Percentiles rank a stretch among this genome's conserved stretches.
Evolutionary conservation across 2,888 invertebrate species (phyloP).

Genomic region (Stegophylla sp.): DNA sequence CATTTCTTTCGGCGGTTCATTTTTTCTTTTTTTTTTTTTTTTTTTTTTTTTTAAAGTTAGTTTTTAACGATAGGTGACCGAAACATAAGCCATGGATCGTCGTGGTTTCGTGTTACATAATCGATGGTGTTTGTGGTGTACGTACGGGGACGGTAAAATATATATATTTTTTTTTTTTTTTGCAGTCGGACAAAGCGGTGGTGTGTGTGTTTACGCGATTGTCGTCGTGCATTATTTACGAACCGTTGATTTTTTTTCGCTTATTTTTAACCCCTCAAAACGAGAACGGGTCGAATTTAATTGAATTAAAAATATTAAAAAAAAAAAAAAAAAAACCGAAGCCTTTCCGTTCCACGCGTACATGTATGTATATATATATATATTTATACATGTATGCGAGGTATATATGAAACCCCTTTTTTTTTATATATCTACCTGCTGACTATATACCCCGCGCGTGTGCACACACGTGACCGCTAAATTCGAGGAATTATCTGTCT

Average conservation of each 20-base stretch:
- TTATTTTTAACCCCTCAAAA: constrained; percentile 43
- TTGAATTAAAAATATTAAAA: constrained; percentile 55
- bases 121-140: not conserved
- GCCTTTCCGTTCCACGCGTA: constrained; percentile 17
- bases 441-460: constrained; percentile 12
- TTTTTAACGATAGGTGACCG: constrained; percentile 17
- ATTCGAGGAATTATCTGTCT: constrained; percentile 50
- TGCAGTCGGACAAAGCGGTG: constrained; percentile 44
- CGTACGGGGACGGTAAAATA: constrained; percentile 13
- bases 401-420: constrained; percentile 27
- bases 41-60: no score
- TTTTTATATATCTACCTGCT: constrained; percentile 35
- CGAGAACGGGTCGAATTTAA: constrained; percentile 47
- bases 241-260: constrained; percentile 50
- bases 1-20: not conserved
- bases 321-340: constrained; percentile 28
- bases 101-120: constrained; percentile 44
- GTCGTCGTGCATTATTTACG: constrained; percentile 54
- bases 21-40: constrained; percentile 19
- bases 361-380: not conserved
- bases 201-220: constrained; percentile 5
- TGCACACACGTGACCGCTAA: constrained; percentile 36
- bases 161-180: not conserved
- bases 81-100: constrained; percentile 2
- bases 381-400: not conserved